Evolutionary conservation across 1,140 invertebrate species (phyloP).

Genomic region (Pygmarrhopalites habei): DNA sequence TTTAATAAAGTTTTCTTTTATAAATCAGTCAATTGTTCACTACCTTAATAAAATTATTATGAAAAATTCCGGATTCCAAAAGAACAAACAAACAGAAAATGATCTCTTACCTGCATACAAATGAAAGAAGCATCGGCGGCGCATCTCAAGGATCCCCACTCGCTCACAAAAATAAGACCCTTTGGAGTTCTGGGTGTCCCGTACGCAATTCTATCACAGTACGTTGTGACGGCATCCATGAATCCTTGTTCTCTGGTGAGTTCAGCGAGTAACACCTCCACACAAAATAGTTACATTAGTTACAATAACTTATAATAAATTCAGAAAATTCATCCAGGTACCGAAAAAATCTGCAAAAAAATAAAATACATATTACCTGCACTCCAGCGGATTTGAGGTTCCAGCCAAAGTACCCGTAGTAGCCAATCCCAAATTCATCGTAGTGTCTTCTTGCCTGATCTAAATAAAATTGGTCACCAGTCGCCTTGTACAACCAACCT

Average conservation of each 20-base stretch:
- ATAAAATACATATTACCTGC: constrained; percentile 45
- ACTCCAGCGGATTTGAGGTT: constrained; percentile 55
- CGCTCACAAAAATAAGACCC: constrained; percentile 52
- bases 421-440: constrained; percentile 47
- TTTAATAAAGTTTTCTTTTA: too few species aligned
- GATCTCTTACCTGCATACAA: constrained; percentile 42
- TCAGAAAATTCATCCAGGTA: background rate
- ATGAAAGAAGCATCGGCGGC: constrained; percentile 54
- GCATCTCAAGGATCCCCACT: constrained; percentile 51
- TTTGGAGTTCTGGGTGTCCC: constrained; percentile 48
- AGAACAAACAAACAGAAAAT: too few species aligned
- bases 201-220: constrained; percentile 36
- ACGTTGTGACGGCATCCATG: constrained; percentile 9
- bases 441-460: constrained; percentile 50
- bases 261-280: constrained; percentile 25
- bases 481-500: constrained; percentile 55
- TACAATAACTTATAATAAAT: constrained; percentile 5
- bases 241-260: constrained; percentile 24
- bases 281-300: background rate
- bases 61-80: too few species aligned
- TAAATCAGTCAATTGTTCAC: too few species aligned
- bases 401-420: constrained; percentile 52
- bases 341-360: too few species aligned
- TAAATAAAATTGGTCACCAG: constrained; percentile 50
- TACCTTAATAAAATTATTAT: too few species aligned